phyloP scores from a whole-genome alignment of 2,797 vertebrate genomes.

The Bufotes viridis region DNA sequence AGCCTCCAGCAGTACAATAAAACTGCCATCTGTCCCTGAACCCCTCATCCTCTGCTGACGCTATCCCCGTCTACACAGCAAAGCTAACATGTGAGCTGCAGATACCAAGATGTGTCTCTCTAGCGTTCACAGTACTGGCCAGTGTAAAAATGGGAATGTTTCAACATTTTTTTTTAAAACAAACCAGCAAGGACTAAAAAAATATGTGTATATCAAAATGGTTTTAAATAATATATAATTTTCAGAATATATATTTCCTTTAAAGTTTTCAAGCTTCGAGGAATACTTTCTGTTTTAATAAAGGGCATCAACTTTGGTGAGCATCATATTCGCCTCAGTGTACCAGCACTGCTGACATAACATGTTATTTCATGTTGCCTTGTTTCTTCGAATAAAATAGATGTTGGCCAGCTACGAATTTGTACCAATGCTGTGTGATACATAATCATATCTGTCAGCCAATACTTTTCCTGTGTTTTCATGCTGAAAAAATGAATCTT shows the following conservation, averaged over 20 bases:
- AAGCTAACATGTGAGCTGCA: not conserved
- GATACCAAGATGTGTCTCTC: no score
- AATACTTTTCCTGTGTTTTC: constrained; percentile 50
- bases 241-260: no score
- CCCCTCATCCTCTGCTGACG: not conserved
- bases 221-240: no score
- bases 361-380: not conserved
- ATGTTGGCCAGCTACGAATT: constrained; percentile 44
- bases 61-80: not conserved
- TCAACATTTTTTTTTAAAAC: no score
- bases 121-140: no score
- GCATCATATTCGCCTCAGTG: not conserved
- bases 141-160: no score
- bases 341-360: not conserved
- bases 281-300: no score
- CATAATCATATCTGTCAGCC: constrained; percentile 43
- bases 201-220: no score
- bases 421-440: constrained; percentile 23
- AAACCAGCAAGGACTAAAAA: no score
- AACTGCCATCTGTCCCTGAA: not conserved
- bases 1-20: no score
- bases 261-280: no score
- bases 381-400: constrained; percentile 28
- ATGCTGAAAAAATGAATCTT: constrained; percentile 49
- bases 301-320: no score